These are phyloP conservation scores for Philhelius pedissequus DNA, from an alignment of 2,888 invertebrate species.

Conservation along the genomic window DNA sequence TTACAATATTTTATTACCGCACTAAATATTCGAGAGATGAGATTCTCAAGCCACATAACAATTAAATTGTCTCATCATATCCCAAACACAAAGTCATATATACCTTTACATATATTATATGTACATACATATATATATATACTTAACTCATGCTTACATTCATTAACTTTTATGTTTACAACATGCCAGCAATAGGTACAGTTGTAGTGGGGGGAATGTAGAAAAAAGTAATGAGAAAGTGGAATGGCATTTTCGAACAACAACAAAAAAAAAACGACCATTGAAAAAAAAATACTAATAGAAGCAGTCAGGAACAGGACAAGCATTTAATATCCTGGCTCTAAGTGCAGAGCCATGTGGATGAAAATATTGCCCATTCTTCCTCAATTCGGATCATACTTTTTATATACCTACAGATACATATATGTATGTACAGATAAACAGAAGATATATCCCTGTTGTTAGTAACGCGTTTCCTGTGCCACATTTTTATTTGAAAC, in stretches of 20 bases:
- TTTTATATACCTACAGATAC: neutral
- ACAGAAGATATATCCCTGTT: neutral
- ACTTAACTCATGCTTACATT: conserved; percentile 15
- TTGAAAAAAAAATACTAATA: conserved; percentile 41
- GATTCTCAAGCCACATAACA: neutral
- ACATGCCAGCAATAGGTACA: neutral
- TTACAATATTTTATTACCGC: neutral
- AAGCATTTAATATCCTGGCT: conserved; percentile 59
- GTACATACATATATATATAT: neutral
- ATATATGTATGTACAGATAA: neutral
- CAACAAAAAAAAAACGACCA: conserved; percentile 27
- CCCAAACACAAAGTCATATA: neutral
- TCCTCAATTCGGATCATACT: neutral
- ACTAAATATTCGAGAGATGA: neutral
- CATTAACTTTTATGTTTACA: conserved; percentile 31
- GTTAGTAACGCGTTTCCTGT: conserved; percentile 23
- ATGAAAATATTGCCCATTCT: neutral
- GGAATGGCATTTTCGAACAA: conserved; percentile 19
- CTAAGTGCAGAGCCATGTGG: conserved; percentile 41
- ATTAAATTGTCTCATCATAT: conserved; percentile 5
- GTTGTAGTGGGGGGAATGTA: neutral
- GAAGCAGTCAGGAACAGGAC: conserved; percentile 49
- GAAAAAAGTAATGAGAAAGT: neutral
- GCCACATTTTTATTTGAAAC: conserved; percentile 33
- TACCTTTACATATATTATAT: no score